Evolutionary conservation across 2,113 vertebrate species (phyloP), one percentile per base, ranked within the genome.

Genomic region (Zosterops borbonicus): DNA sequence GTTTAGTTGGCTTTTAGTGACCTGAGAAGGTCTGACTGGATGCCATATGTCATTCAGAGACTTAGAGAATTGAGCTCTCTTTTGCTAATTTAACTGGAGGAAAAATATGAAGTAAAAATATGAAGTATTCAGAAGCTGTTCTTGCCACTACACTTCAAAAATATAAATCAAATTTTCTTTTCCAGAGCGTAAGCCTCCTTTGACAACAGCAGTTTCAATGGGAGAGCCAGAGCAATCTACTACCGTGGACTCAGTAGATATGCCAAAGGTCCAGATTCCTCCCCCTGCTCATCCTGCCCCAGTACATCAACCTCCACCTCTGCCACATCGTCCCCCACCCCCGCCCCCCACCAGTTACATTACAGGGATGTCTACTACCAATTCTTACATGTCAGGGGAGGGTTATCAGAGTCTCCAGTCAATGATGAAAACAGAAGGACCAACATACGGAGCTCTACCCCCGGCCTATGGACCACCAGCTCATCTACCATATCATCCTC

Each of bases 331-430:
- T 28, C 99, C 99, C 0, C 99, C 98, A 0, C 97, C 99, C 6
- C 99, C 99, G 0, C 99, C 99, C 0, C 99, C 99, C 0, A 98
- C 98, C 90, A 99, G 98, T 97, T 99, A 99, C 65, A 98, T 99
- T 64, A 99, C 98, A 7, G 98, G 98, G 68, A 98, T 99, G 99
- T 99, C 99, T 68, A 99, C 99, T 74, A 99, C 98, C 88, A 99
- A 99, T 97, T 99, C 99, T 15, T 99, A 99, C 84, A 99, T 99
- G 99, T 99, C 99, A 0, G 99, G 99, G 1, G 99, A 99, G 94
- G 99, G 99, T 49, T 99, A 97, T 95, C 99, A 99, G 93, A 99
- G 98, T 92, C 98, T 99, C 46, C 99, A 99, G 98, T 99, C 99
- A 28, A 98, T 99, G 98, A 99, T 99, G 99, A 99, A 99, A 98